Base-by-base conservation (phyloP, 2,888 invertebrate species). In the Agrotis ipsilon region DNA sequence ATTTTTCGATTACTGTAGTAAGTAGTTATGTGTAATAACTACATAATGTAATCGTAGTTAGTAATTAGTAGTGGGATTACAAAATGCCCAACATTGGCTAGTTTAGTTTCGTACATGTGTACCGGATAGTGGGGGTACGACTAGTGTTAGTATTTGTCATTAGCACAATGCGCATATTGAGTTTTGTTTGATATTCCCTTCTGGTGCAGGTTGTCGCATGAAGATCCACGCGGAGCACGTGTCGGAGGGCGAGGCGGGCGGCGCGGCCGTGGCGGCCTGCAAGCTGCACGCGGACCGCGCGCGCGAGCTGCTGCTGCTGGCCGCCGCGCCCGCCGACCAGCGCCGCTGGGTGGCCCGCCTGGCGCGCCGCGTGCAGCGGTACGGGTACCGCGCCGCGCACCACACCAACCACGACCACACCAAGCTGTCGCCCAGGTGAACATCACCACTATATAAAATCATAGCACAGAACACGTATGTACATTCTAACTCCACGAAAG, bases 151-250 rank as follows among this genome's bases (percentile, higher is more conserved):
- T n/a, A 9, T 39, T 32, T 32, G 32, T 6, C 7, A 32, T 32
- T 32, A 32, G 32, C 32, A 7, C 7, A 7, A 32, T 32, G 32
- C 32, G 32, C 32, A 7, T 32, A 32, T 6, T 7, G 32, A 32
- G 32, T 32, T 0, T 6, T 11, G 27, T 55, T 4, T 1, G 14
- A 43, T 27, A 18, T n/a, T 0, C 39, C 39, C 39, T 1, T 0
- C 19, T 16, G 18, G 18, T 1, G 54, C 91, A 98, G 99, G 99
- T 84, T 99, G 99, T 96, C 98, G 98, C 91, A 98, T 99, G 93
- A 99, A 99, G 97, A 98, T 99, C 90, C 99, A 99, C 96, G 98
- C 98, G 94, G 99, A 99, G 92, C 99, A 99, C 97, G 97, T 98
- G 92, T 98, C 98, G 88, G 97, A 97, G 85, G 96, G 96, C 86